Percentiles rank a stretch among this genome's conserved stretches.
Conservation (phyloP, 2,113 vertebrate genomes). For the Myotis yumanensis region DNA sequence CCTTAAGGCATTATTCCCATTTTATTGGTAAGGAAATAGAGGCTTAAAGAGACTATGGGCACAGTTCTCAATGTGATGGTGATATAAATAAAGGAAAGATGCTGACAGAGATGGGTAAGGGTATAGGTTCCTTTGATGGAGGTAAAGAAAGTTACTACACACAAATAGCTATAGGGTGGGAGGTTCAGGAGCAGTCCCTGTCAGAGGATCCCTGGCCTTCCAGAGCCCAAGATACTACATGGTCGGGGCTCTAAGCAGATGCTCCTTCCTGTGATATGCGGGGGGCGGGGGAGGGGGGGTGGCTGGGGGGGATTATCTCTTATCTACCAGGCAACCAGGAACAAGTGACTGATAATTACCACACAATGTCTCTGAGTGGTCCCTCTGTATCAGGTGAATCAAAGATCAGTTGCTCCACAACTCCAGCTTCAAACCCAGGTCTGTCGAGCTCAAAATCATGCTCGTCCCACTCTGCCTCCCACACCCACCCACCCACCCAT, state of each 20-base stretch:
- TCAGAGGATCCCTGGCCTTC: not conserved
- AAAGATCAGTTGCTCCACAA: not conserved
- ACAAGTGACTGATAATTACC: not conserved
- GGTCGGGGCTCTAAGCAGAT: not conserved
- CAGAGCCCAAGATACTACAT: not conserved
- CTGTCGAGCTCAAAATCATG: not conserved
- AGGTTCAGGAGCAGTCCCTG: not conserved
- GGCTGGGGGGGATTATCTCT: too few relatives aligned
- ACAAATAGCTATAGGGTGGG: too few relatives aligned
- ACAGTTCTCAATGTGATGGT: not conserved
- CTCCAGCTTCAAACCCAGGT: not conserved
- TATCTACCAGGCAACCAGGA: not conserved
- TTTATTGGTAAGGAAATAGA: not conserved
- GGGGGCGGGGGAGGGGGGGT: too few relatives aligned
- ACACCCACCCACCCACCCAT: not conserved
- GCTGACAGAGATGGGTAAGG: not conserved
- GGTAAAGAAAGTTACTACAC: not conserved
- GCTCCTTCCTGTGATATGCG: too few relatives aligned
- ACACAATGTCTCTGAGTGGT: not conserved
- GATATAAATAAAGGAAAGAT: not conserved
- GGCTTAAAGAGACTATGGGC: not conserved
- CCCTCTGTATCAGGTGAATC: not conserved
- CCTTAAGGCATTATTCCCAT: not conserved
- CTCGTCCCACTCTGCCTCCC: not conserved
- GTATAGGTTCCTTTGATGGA: not conserved